A percentile compares a stretch with the other conserved stretches of the same genome.
These are phyloP conservation scores for Caligus rogercresseyi DNA, from an alignment of 1,140 invertebrate species.

Conservation along the genomic window DNA sequence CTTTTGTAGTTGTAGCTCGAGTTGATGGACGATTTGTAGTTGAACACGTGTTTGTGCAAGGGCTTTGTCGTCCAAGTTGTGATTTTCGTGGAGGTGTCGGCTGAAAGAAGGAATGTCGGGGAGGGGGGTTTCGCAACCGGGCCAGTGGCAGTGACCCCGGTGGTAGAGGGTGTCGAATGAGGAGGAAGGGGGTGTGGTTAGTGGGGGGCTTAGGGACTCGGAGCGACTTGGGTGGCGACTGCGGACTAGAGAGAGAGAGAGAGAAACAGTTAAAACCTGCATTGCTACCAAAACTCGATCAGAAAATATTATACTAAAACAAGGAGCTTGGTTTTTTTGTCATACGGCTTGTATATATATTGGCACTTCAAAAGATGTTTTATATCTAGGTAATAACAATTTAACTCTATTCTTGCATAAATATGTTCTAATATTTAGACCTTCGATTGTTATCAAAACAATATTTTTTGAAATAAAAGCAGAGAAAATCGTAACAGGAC, in stretches of 20 bases:
- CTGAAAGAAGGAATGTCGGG: conserved; percentile 69
- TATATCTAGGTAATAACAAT: too few species aligned
- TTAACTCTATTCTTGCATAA: too few species aligned
- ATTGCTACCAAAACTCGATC: too few species aligned
- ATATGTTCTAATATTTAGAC: too few species aligned
- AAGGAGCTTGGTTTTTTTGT: too few species aligned
- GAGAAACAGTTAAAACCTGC: background rate
- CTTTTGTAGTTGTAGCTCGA: conserved; percentile 79
- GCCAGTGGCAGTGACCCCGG: conserved; percentile 90
- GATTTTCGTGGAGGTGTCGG: conserved; percentile 67
- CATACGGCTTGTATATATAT: too few species aligned
- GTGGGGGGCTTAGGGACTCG: background rate
- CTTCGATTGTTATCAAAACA: too few species aligned
- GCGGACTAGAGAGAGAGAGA: background rate
- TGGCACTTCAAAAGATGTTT: too few species aligned
- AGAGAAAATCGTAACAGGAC: too few species aligned
- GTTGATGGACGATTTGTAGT: conserved; percentile 89
- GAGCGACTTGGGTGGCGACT: background rate
- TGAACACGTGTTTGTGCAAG: conserved; percentile 87
- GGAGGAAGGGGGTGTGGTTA: background rate
- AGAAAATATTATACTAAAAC: too few species aligned
- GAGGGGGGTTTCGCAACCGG: conserved; percentile 77
- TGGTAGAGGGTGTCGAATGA: conserved; percentile 55
- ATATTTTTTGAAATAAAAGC: too few species aligned
- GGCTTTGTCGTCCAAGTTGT: conserved; percentile 77